These are phyloP conservation scores for Falcunculus frontatus DNA, from an alignment of 2,113 vertebrate genomes.

Conservation along the genomic window DNA sequence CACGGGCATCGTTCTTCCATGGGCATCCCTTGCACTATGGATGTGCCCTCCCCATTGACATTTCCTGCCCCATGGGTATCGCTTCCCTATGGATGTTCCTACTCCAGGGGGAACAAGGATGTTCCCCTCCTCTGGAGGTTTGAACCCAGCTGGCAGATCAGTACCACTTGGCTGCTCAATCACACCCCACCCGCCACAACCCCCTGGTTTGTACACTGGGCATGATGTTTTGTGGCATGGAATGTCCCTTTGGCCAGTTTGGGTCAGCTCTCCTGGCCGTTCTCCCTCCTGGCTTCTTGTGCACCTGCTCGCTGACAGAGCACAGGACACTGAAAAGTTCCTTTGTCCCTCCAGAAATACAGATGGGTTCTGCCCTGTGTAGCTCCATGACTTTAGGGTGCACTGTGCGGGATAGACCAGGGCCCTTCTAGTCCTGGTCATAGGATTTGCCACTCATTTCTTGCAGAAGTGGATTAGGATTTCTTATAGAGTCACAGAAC, in stretches of 20 bases:
- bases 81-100: rapidly evolving
- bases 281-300: background rate
- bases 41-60: background rate
- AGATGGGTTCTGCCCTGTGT: background rate
- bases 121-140: background rate
- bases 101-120: background rate
- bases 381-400: background rate
- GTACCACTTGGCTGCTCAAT: background rate
- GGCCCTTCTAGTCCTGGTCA: too few species aligned
- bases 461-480: background rate
- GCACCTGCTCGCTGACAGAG: background rate
- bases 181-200: background rate
- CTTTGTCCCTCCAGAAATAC: background rate
- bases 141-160: background rate
- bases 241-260: background rate
- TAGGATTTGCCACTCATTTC: background rate
- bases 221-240: rapidly evolving
- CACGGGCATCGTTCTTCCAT: rapidly evolving
- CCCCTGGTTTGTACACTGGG: rapidly evolving
- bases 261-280: background rate
- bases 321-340: background rate
- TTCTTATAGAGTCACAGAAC: background rate
- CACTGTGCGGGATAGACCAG: background rate
- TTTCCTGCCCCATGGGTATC: too few species aligned
- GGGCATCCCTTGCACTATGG: rapidly evolving